phyloP scores from a whole-genome alignment of 2,888 invertebrate species.

The Oxycera nigricornis region DNA sequence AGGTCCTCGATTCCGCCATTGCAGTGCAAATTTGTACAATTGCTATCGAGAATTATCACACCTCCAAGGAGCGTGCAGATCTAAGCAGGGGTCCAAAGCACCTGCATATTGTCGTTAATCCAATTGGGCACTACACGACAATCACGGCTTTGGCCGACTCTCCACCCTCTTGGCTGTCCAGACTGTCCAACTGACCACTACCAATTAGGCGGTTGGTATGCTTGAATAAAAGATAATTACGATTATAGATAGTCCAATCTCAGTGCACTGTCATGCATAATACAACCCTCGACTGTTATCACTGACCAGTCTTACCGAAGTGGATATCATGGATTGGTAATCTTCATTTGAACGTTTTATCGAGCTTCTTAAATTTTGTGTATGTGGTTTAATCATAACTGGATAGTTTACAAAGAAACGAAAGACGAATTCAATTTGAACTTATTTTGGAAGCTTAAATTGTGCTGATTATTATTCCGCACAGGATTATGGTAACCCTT shows the following conservation, averaged over 20 bases:
- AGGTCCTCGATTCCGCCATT: neutral
- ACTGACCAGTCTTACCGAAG: neutral
- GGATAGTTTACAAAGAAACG: no score
- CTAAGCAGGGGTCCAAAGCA: neutral
- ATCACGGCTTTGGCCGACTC: neutral
- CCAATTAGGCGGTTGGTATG: slow-evolving; percentile 24
- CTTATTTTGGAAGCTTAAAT: no score
- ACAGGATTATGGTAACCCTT: no score
- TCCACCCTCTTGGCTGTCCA: neutral
- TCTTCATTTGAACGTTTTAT: no score
- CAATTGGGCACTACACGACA: neutral
- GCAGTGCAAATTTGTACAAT: slow-evolving; percentile 24
- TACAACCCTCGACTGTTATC: neutral
- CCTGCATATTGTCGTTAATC: slow-evolving; percentile 6
- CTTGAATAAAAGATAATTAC: slow-evolving; percentile 9
- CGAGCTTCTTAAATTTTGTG: no score
- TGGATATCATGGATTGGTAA: no score
- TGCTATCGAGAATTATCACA: slow-evolving; percentile 23
- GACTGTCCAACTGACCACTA: slow-evolving; percentile 12
- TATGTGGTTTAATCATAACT: no score
- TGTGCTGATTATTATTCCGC: no score
- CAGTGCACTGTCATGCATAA: neutral
- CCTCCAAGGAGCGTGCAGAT: neutral
- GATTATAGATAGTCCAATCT: neutral
- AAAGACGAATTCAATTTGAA: no score